A percentile compares a stretch with the other conserved stretches of the same genome.
Evolutionary conservation across 2,888 invertebrate species (phyloP).

Genomic region (Stegophylla sp.): DNA sequence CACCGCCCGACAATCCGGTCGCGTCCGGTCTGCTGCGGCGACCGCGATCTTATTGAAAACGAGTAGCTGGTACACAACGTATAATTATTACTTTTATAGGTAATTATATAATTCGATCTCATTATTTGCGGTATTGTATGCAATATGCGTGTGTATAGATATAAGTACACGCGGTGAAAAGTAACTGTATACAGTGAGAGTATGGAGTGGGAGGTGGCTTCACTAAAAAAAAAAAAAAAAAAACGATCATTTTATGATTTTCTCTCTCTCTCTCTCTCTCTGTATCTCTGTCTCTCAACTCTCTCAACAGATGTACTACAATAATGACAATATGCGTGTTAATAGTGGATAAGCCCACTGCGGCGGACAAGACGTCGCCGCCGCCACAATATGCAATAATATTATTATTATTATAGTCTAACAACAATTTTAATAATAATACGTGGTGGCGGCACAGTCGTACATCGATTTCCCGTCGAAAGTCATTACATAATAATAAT

Average conservation of each 20-base stretch:
- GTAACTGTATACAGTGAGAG: background rate
- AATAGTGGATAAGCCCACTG: background rate
- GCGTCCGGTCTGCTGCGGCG: background rate
- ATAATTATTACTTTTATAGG: slow-evolving; percentile 26
- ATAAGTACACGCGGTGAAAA: background rate
- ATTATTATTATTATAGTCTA: background rate
- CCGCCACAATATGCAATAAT: background rate
- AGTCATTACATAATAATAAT: too few species aligned
- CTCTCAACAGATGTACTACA: background rate
- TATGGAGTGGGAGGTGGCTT: background rate
- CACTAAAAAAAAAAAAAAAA: background rate
- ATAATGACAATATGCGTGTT: too few species aligned
- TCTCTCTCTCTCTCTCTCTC: background rate
- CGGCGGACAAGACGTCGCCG: background rate
- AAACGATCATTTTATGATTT: background rate
- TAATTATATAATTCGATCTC: slow-evolving; percentile 42
- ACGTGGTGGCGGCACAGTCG: too few species aligned
- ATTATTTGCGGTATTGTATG: slow-evolving; percentile 16
- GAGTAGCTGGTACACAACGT: too few species aligned
- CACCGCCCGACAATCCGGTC: background rate
- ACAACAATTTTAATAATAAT: too few species aligned
- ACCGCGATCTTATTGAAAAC: background rate
- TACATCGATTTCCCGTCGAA: too few species aligned
- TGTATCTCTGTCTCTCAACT: slow-evolving; percentile 8
- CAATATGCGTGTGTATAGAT: background rate